phyloP scores from a whole-genome alignment of 2,797 vertebrate species.

The Prunella strophiata region DNA sequence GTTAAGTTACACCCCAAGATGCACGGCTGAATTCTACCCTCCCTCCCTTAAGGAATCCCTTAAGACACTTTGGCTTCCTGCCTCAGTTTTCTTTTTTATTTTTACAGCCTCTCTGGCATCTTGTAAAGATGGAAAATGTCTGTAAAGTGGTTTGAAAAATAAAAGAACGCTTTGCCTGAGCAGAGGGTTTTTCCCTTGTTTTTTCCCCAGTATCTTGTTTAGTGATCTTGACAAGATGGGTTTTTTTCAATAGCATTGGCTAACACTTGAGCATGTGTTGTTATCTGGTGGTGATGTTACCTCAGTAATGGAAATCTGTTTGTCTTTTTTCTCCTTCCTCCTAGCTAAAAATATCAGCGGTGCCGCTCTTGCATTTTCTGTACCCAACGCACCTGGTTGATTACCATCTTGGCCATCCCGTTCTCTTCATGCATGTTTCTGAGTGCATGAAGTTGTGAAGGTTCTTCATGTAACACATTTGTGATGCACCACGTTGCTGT shows the following conservation, averaged over 20 bases:
- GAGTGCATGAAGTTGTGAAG: slow-evolving; percentile 81
- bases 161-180: background rate
- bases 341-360: slow-evolving; percentile 75
- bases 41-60: background rate
- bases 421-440: slow-evolving; percentile 82
- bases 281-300: background rate
- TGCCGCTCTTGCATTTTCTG: slow-evolving; percentile 72
- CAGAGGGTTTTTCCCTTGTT: background rate
- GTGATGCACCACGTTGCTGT: slow-evolving; percentile 75
- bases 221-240: background rate
- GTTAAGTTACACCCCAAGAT: background rate
- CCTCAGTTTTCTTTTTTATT: slow-evolving; percentile 8
- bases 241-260: background rate
- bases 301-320: slow-evolving; percentile 25
- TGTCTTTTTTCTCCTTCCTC: slow-evolving; percentile 45
- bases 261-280: slow-evolving; percentile 18
- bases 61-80: background rate
- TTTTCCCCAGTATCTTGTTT: background rate
- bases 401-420: slow-evolving; percentile 66
- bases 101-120: background rate
- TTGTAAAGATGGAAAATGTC: background rate
- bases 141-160: slow-evolving; percentile 13
- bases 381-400: slow-evolving; percentile 75
- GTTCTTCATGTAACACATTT: slow-evolving; percentile 75
- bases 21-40: background rate